Base-by-base conservation (phyloP, 2,113 vertebrate genomes). In the Tauraco erythrolophus region DNA sequence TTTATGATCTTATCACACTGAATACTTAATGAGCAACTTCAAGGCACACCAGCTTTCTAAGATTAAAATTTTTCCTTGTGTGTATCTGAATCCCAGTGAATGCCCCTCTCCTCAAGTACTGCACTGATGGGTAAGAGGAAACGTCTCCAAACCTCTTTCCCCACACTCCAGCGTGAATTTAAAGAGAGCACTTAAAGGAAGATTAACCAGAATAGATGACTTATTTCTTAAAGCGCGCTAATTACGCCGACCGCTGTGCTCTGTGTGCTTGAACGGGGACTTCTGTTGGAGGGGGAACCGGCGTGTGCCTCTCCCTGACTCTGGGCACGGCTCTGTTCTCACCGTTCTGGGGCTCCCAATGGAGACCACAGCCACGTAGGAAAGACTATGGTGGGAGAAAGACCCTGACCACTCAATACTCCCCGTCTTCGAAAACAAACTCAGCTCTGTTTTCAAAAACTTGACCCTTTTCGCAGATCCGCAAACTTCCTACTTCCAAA, bases 101-200 rank as follows among this genome's bases (percentile, higher is more conserved):
- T 28, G 12, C 22, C 41, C 80, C 58, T 60, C 39, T 83, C 27
- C 74, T 64, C 57, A 35, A 78, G 56, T 50, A 56, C 33, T 0
- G 3, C 39, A 2, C 41, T 23, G 64, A 35, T 28, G 45, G 28
- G 56, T 1, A 18, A 14, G 21, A 83, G 79, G 60, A 70, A 68
- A 31, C 1, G 9, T 16, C 70, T 64, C 66, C 74, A 64, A 43
- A 72, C 7, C 41, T 54, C 33, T 39, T 33, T 22, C 50, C 12
- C 14, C 46, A 27, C 0, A 0, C 39, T 35, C 14, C 9, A 69
- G 31, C 0, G 0, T 1, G 0, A 6, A 39, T 1, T 43, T 27
- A 51, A 46, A 76, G 39, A 7, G 37, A 11, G 24, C 2, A 33
- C 7, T 50, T 19, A 37, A 56, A 76, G 46, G 45, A 77, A 74